Conservation (phyloP, 2,797 vertebrate genomes). For the Oryzias dopingdopingensis region DNA sequence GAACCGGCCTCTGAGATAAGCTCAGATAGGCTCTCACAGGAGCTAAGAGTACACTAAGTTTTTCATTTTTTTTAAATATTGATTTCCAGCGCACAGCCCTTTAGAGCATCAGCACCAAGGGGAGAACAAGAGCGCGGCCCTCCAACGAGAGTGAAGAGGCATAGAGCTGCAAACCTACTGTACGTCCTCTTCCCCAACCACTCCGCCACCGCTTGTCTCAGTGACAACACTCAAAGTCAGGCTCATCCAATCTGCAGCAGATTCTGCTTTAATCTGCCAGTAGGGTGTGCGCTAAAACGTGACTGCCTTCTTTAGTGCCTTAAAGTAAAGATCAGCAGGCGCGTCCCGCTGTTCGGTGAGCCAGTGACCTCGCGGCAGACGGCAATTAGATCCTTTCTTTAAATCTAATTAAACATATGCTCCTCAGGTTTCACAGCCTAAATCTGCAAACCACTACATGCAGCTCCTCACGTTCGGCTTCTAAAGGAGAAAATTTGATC, state of each 20-base stretch:
- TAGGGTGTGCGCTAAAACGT: conserved; percentile 22
- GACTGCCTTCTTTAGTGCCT: conserved; percentile 7
- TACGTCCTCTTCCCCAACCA: conserved; percentile 17
- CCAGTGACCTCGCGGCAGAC: conserved; percentile 21
- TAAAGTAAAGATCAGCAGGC: conserved; percentile 16
- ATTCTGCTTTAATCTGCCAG: conserved; percentile 33
- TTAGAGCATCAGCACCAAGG: too few species aligned
- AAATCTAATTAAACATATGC: not conserved
- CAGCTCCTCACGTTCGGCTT: too few species aligned
- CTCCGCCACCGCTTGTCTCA: conserved; percentile 12
- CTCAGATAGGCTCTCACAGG: not conserved
- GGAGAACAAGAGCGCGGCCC: too few species aligned
- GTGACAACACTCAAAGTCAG: conserved; percentile 36
- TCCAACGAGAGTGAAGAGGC: too few species aligned
- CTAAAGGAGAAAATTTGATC: too few species aligned
- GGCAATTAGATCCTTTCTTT: conserved; percentile 8
- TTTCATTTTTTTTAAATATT: conserved; percentile 2
- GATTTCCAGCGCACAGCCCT: not conserved
- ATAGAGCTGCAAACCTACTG: not conserved
- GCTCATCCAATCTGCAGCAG: conserved; percentile 35
- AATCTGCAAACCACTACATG: too few species aligned
- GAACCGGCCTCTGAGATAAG: conserved; percentile 3
- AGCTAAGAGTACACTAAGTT: conserved; percentile 7
- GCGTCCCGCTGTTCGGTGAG: conserved; percentile 1
- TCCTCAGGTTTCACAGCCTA: too few species aligned